phyloP scores from a whole-genome alignment of 2,888 invertebrate genomes.

The Lycaena phlaeas region DNA sequence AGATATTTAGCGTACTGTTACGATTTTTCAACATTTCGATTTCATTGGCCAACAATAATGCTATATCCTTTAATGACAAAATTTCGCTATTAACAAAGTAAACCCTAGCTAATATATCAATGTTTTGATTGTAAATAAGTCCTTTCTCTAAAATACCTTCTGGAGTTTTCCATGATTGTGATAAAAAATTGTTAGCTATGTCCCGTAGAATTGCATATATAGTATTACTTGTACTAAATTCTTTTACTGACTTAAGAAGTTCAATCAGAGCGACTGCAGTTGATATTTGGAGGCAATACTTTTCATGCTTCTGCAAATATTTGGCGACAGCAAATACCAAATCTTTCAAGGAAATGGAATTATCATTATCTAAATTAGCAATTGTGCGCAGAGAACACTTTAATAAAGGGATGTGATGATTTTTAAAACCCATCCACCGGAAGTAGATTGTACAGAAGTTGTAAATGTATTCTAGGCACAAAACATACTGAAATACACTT shows the following conservation, averaged over 20 bases:
- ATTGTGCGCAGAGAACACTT: slow-evolving; percentile 52
- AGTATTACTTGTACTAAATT: slow-evolving; percentile 46
- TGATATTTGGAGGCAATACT: slow-evolving; percentile 66
- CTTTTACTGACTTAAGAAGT: slow-evolving; percentile 61
- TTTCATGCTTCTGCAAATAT: slow-evolving; percentile 55
- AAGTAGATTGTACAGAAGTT: slow-evolving; percentile 72
- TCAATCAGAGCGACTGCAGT: slow-evolving; percentile 71
- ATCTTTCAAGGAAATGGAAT: slow-evolving; percentile 42
- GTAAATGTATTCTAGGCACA: slow-evolving; percentile 70
- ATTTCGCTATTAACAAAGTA: slow-evolving; percentile 75
- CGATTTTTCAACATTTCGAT: slow-evolving; percentile 67
- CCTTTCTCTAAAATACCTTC: slow-evolving; percentile 78
- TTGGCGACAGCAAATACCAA: slow-evolving; percentile 42
- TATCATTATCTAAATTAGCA: slow-evolving; percentile 33
- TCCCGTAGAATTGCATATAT: slow-evolving; percentile 55
- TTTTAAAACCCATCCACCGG: slow-evolving; percentile 76
- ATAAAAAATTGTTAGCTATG: slow-evolving; percentile 65
- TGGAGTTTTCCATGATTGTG: slow-evolving; percentile 78
- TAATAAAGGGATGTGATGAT: slow-evolving; percentile 43
- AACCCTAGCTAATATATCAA: slow-evolving; percentile 77
- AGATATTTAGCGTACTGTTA: slow-evolving; percentile 71
- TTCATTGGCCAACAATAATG: slow-evolving; percentile 71
- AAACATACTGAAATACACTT: slow-evolving; percentile 38
- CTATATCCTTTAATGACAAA: slow-evolving; percentile 69
- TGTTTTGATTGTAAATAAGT: slow-evolving; percentile 73